These are phyloP conservation scores for Sycobia sp. DNA, from an alignment of 1,140 invertebrate species.

Conservation along the genomic window DNA sequence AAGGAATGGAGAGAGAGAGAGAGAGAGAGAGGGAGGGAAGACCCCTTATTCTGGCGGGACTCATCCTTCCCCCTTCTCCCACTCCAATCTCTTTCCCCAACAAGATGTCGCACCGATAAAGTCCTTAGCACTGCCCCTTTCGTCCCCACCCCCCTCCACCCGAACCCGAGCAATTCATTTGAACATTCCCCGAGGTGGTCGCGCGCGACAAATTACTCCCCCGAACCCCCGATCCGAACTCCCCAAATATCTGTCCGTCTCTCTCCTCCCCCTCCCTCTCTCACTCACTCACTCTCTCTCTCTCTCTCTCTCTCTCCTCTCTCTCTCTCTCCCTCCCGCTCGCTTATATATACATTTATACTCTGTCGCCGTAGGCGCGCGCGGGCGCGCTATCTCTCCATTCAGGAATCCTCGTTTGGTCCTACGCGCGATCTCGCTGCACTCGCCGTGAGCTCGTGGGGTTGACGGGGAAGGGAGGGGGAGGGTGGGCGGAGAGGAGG, in stretches of 20 bases:
- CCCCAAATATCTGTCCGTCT: conserved; percentile 41
- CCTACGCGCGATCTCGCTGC: too few relatives aligned
- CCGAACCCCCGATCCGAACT: conserved; percentile 49
- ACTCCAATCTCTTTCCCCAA: too few relatives aligned
- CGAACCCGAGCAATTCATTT: conserved; percentile 60
- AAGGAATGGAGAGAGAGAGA: neutral
- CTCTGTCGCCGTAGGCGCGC: too few relatives aligned
- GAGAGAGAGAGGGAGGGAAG: conserved; percentile 25
- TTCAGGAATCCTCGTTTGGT: conserved; percentile 52
- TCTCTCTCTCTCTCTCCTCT: conserved; percentile 12
- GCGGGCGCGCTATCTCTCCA: too few relatives aligned
- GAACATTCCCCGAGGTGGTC: conserved; percentile 63
- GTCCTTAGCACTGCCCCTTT: conserved; percentile 37
- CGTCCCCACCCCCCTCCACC: neutral
- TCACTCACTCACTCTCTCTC: too few relatives aligned
- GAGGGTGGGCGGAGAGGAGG: too few relatives aligned
- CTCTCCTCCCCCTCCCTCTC: neutral
- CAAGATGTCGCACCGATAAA: conserved; percentile 64
- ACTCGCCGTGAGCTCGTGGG: too few relatives aligned
- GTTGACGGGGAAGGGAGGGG: too few relatives aligned
- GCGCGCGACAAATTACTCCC: conserved; percentile 64
- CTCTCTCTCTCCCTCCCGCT: too few relatives aligned
- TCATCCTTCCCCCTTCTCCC: too few relatives aligned
- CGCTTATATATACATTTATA: too few relatives aligned
- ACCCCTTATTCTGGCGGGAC: conserved; percentile 2